Evolutionary conservation across 2,113 vertebrate genomes (phyloP).

Genomic region (Malaclemys terrapin): DNA sequence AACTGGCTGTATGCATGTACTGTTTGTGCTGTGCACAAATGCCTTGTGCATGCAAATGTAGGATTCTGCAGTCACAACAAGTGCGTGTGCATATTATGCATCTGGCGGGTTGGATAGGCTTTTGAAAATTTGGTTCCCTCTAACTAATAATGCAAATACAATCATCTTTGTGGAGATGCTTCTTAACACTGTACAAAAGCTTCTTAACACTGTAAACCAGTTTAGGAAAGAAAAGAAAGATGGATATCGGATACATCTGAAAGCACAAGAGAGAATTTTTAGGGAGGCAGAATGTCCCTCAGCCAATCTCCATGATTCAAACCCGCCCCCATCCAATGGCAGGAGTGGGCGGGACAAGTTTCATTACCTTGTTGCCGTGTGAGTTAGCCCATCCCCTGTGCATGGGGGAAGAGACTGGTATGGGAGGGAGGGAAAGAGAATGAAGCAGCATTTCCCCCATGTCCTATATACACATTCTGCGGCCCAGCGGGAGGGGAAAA

Average conservation of each 20-base stretch:
- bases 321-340: not conserved
- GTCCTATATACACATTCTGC: not conserved
- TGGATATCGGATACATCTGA: not conserved
- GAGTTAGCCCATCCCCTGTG: not conserved
- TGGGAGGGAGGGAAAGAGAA: not conserved
- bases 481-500: not conserved
- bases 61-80: not conserved
- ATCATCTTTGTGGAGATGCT: not conserved
- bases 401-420: not conserved
- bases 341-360: not conserved
- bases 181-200: not conserved
- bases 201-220: not conserved
- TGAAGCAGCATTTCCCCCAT: fast-evolving
- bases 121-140: not conserved
- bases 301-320: not conserved
- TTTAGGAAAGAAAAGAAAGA: not conserved
- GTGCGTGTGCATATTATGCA: not conserved
- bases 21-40: not conserved
- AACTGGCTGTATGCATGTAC: not conserved
- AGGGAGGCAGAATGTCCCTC: not conserved
- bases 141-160: not conserved
- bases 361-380: not conserved
- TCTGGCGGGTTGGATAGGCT: not conserved
- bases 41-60: not conserved
- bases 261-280: not conserved